Evolutionary conservation across 2,113 vertebrate genomes (phyloP).

Genomic region (Willisornis vidua): DNA sequence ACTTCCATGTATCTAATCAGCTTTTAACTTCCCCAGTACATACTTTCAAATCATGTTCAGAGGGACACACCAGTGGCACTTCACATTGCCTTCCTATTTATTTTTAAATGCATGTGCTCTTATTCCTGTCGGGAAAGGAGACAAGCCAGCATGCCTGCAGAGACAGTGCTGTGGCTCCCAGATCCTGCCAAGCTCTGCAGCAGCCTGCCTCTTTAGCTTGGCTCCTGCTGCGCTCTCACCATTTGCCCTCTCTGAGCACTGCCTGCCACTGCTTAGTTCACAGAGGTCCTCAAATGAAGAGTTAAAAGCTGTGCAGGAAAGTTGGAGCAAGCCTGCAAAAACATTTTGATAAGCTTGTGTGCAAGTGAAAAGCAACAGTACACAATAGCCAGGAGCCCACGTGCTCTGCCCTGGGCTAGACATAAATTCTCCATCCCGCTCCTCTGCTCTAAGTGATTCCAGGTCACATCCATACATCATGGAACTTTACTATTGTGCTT

Average conservation of each 20-base stretch:
- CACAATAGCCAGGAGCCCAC: constrained; percentile 10
- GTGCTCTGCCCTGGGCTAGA: constrained; percentile 50
- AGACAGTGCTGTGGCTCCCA: background rate
- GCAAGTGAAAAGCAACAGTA: constrained; percentile 19
- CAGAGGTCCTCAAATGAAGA: background rate
- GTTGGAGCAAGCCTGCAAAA: constrained; percentile 33
- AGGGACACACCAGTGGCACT: background rate
- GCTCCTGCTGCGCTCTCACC: background rate
- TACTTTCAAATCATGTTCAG: background rate
- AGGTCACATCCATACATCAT: constrained; percentile 50
- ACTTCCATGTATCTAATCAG: background rate
- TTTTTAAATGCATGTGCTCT: background rate
- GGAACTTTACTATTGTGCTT: constrained; percentile 8
- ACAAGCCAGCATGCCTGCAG: background rate
- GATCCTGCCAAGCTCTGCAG: background rate
- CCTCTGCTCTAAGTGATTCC: constrained; percentile 51
- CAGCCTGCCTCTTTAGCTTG: background rate
- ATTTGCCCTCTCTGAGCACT: background rate
- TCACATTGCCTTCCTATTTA: background rate
- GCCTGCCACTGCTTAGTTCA: background rate
- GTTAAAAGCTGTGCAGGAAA: background rate
- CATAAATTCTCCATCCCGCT: constrained; percentile 7
- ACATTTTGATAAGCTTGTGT: constrained; percentile 36
- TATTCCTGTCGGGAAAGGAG: background rate
- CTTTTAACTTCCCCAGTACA: background rate